Conservation (phyloP, 2,113 vertebrate species). For the Ptychochromis oligacanthus region DNA sequence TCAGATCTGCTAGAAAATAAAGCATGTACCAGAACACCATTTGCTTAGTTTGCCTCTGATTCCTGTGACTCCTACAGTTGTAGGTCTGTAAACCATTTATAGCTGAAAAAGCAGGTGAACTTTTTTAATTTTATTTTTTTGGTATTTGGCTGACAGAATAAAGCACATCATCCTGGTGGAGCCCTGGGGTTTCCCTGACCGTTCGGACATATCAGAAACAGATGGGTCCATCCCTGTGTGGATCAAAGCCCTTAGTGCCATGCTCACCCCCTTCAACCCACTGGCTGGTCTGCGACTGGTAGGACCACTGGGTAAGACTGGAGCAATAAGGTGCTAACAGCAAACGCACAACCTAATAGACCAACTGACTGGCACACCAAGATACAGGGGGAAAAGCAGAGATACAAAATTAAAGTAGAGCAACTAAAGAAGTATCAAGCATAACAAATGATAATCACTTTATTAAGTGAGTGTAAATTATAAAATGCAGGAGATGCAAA, state of each 20-base stretch:
- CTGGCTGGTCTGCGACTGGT: conserved; percentile 92
- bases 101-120: neutral
- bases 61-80: neutral
- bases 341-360: neutral
- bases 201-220: conserved; percentile 82
- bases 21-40: neutral
- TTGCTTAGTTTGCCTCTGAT: neutral
- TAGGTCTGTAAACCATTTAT: neutral
- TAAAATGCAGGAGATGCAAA: neutral
- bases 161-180: conserved; percentile 94
- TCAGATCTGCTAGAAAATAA: neutral
- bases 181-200: conserved; percentile 95
- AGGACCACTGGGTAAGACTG: conserved; percentile 90
- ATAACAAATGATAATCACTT: neutral
- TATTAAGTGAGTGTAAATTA: neutral
- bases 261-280: conserved; percentile 93
- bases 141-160: conserved; percentile 77
- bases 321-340: neutral
- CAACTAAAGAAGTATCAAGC: neutral
- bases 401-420: too few relatives aligned
- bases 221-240: conserved; percentile 91
- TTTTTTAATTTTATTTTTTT: neutral
- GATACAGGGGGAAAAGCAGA: neutral
- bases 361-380: neutral
- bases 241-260: conserved; percentile 93